Conservation (phyloP, 1,140 invertebrate species). For the Diploscapter pachys region DNA sequence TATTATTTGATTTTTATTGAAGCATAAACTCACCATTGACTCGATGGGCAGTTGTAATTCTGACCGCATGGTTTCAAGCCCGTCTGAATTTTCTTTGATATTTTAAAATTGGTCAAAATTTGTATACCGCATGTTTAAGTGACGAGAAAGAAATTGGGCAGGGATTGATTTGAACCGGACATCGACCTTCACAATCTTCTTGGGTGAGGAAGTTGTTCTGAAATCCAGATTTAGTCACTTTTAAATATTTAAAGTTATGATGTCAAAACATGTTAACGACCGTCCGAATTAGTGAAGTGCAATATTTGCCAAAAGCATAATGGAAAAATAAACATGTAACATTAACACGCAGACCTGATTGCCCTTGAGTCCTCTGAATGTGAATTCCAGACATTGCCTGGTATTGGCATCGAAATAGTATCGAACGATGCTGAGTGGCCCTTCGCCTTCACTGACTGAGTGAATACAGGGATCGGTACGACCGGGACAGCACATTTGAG, state of each 20-base stretch:
- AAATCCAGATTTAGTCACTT: slow-evolving; percentile 21
- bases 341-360: slow-evolving; percentile 36
- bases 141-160: slow-evolving; percentile 33
- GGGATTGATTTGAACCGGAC: slow-evolving; percentile 41
- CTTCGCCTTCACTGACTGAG: slow-evolving; percentile 40
- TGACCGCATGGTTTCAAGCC: too few relatives aligned
- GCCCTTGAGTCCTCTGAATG: slow-evolving; percentile 64
- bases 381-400: slow-evolving; percentile 48
- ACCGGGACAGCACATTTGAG: slow-evolving; percentile 54
- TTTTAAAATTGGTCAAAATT: background rate
- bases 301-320: background rate
- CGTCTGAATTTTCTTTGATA: too few relatives aligned
- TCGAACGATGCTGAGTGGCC: slow-evolving; percentile 23
- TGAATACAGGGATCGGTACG: slow-evolving; percentile 42
- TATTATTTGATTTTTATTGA: too few relatives aligned
- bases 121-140: slow-evolving; percentile 17
- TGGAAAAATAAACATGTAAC: background rate
- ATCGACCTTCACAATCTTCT: slow-evolving; percentile 37
- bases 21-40: slow-evolving; percentile 3
- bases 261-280: background rate
- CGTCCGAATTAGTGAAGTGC: background rate
- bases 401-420: slow-evolving; percentile 46
- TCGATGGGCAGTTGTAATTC: too few relatives aligned
- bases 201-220: slow-evolving; percentile 46
- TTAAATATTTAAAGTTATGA: background rate